Evolutionary conservation across 2,888 invertebrate species (phyloP).

Genomic region (Cryptophagus acutangulus): DNA sequence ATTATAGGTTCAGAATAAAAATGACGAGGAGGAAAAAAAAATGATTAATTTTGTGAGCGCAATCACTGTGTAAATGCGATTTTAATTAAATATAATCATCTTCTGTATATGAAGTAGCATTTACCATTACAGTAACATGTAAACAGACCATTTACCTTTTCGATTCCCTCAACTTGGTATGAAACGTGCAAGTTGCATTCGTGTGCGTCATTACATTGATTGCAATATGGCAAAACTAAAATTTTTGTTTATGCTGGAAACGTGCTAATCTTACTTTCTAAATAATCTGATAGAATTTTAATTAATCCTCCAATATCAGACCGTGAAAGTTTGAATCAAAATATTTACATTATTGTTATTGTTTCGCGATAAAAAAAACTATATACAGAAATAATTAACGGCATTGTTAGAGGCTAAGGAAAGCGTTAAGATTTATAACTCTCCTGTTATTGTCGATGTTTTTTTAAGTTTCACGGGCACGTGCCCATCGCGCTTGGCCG

Average conservation of each 20-base stretch:
- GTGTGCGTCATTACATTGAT: too few relatives aligned
- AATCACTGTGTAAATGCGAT: constrained; percentile 21
- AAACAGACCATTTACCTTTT: constrained; percentile 8
- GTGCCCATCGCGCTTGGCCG: constrained; percentile 39
- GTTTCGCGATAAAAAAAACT: too few relatives aligned
- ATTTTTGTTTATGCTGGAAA: too few relatives aligned
- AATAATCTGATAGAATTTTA: too few relatives aligned
- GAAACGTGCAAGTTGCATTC: too few relatives aligned
- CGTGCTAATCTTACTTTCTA: too few relatives aligned
- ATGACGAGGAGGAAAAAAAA: not conserved
- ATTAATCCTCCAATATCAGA: too few relatives aligned
- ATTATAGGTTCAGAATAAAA: not conserved
- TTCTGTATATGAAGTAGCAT: constrained; percentile 18
- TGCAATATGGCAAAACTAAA: too few relatives aligned
- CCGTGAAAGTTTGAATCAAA: too few relatives aligned
- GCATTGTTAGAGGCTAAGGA: constrained; percentile 16
- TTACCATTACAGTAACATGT: constrained; percentile 12
- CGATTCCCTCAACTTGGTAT: too few relatives aligned
- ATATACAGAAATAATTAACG: not conserved
- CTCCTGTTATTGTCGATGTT: constrained; percentile 6
- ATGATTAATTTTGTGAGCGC: constrained; percentile 11
- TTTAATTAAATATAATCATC: constrained; percentile 24
- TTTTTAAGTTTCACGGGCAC: constrained; percentile 34
- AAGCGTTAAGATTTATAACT: constrained; percentile 14
- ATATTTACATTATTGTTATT: too few relatives aligned